phyloP scores from a whole-genome alignment of 2,797 vertebrate genomes.

The Xenopus petersii region DNA sequence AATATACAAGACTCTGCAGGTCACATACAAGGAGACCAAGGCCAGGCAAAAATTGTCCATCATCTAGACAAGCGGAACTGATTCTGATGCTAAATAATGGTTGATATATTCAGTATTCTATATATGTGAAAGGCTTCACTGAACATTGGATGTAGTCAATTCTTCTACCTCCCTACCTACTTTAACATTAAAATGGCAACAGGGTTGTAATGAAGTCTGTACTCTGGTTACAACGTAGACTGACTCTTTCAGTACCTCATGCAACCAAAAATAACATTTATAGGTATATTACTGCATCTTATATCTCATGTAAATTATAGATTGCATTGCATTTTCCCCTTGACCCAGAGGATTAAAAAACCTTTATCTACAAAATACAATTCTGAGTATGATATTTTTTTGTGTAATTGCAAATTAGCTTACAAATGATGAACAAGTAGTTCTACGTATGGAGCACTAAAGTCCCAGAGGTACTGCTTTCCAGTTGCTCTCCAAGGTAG shows the following conservation, averaged over 20 bases:
- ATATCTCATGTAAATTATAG: no score
- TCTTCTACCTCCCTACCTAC: conserved; percentile 77
- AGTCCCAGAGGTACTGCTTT: no score
- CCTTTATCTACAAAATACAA: no score
- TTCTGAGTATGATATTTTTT: no score
- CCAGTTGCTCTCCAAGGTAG: no score
- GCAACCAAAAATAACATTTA: background rate
- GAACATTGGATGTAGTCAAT: conserved; percentile 76
- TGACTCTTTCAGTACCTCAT: conserved; percentile 19
- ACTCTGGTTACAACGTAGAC: conserved; percentile 56
- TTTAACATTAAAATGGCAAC: conserved; percentile 72
- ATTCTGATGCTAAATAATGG: conserved; percentile 99
- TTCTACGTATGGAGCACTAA: no score
- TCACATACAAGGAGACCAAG: conserved; percentile 90
- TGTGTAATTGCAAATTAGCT: no score
- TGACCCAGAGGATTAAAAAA: no score
- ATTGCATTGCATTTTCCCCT: no score
- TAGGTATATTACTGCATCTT: no score
- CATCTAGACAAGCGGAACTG: conserved; percentile 99
- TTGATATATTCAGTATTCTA: conserved; percentile 95
- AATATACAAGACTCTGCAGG: conserved; percentile 95
- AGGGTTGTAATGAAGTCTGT: conserved; percentile 56
- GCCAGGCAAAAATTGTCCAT: conserved; percentile 97
- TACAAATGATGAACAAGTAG: no score
- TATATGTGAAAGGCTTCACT: conserved; percentile 97